phyloP scores from a whole-genome alignment of 2,797 vertebrate genomes.

The Limnodromus scolopaceus region DNA sequence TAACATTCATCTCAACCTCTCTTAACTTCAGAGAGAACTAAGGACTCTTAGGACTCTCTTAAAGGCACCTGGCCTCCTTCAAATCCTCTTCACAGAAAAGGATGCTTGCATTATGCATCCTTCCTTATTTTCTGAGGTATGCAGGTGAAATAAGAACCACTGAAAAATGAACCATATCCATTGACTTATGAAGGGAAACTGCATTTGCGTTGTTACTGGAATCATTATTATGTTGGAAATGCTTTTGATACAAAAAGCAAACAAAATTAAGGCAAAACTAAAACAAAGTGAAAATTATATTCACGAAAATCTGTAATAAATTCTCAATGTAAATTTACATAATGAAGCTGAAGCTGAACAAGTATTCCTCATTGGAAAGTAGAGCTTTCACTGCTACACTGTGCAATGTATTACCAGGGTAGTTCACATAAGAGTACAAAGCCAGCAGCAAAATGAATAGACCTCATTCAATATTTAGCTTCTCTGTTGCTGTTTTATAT shows the following conservation, averaged over 20 bases:
- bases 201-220: not conserved
- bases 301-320: not conserved
- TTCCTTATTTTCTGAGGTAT: not conserved
- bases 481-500: not conserved
- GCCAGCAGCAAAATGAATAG: not conserved
- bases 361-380: not conserved
- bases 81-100: not conserved
- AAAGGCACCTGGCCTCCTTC: not conserved
- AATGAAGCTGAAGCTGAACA: not conserved
- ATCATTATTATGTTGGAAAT: not conserved
- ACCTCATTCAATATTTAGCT: not conserved
- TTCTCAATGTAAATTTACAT: not conserved
- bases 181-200: not conserved
- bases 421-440: not conserved
- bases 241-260: not conserved
- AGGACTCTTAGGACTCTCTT: not conserved
- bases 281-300: not conserved
- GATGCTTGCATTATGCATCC: not conserved
- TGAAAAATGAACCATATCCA: not conserved
- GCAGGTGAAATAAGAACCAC: not conserved
- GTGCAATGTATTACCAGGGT: not conserved
- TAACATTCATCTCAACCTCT: not conserved
- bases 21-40: not conserved
- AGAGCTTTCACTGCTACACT: fast-evolving
- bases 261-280: not conserved